Percentiles rank a stretch among this genome's conserved stretches.
phyloP scores from a whole-genome alignment of 1,140 invertebrate species.

The Drosophila asahinai region DNA sequence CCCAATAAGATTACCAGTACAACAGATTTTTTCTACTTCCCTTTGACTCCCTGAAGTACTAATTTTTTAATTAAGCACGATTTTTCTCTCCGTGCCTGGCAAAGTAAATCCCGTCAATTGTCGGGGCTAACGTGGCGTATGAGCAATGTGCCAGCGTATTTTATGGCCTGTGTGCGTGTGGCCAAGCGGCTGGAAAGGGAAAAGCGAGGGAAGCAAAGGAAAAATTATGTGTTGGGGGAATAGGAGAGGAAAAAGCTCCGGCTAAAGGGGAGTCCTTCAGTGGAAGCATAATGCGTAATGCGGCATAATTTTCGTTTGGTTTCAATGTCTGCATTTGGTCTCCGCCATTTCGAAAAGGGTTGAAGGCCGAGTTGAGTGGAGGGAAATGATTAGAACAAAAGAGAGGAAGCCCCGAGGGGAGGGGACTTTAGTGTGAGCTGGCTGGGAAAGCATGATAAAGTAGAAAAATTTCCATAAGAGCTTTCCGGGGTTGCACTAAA shows the following conservation, averaged over 20 bases:
- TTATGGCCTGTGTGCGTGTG: slow-evolving; percentile 77
- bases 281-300: slow-evolving; percentile 58
- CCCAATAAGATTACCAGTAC: no score
- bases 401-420: background rate
- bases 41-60: no score
- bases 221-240: slow-evolving; percentile 2
- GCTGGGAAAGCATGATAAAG: slow-evolving; percentile 38
- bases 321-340: slow-evolving; percentile 69
- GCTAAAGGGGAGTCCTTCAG: slow-evolving; percentile 27
- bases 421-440: slow-evolving; percentile 1
- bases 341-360: slow-evolving; percentile 55
- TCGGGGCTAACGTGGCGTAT: slow-evolving; percentile 70
- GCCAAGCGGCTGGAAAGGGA: slow-evolving; percentile 33
- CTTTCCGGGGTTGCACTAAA: slow-evolving; percentile 1
- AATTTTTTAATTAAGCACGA: no score
- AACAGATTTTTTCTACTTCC: no score
- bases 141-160: slow-evolving; percentile 72
- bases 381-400: slow-evolving; percentile 62
- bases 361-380: slow-evolving; percentile 42
- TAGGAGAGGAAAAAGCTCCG: background rate
- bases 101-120: slow-evolving; percentile 74
- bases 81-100: slow-evolving; percentile 9
- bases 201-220: slow-evolving; percentile 5
- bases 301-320: slow-evolving; percentile 63
- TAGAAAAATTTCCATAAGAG: slow-evolving; percentile 18